A percentile compares a stretch with the other conserved stretches of the same genome.
Conservation (phyloP, 2,888 invertebrate species). For the Cataglyphis rosenhaueri region DNA sequence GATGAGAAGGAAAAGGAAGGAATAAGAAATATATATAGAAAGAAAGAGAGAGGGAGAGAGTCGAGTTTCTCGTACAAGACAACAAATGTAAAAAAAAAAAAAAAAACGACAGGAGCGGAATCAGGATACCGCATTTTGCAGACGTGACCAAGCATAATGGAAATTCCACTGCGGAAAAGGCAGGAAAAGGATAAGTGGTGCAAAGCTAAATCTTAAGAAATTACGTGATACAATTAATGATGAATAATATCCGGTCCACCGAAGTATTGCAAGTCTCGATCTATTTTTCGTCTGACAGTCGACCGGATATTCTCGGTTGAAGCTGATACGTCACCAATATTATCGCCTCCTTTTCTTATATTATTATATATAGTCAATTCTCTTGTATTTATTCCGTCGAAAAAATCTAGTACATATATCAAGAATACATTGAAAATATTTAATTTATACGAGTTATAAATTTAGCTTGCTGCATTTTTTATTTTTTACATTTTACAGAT, state of each 20-base stretch:
- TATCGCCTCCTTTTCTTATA: not conserved
- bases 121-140: conserved; percentile 62
- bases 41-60: conserved; percentile 14
- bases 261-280: not conserved
- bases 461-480: not conserved
- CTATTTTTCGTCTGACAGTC: conserved; percentile 10
- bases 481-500: not conserved
- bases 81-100: conserved; percentile 9
- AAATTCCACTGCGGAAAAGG: conserved; percentile 52
- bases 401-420: not conserved
- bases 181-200: conserved; percentile 7
- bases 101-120: conserved; percentile 32
- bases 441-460: not conserved
- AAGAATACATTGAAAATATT: not conserved
- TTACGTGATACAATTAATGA: conserved; percentile 50
- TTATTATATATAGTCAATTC: not conserved
- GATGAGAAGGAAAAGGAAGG: too few relatives aligned
- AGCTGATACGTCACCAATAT: conserved; percentile 25
- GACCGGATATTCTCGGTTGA: conserved; percentile 1
- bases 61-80: conserved; percentile 14
- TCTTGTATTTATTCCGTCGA: not conserved
- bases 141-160: conserved; percentile 69
- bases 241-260: conserved; percentile 46
- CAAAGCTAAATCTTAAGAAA: conserved; percentile 50
- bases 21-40: not conserved